Conservation (phyloP, 92 coral and sea anemone genomes). For the Epizoanthus scotinus region DNA sequence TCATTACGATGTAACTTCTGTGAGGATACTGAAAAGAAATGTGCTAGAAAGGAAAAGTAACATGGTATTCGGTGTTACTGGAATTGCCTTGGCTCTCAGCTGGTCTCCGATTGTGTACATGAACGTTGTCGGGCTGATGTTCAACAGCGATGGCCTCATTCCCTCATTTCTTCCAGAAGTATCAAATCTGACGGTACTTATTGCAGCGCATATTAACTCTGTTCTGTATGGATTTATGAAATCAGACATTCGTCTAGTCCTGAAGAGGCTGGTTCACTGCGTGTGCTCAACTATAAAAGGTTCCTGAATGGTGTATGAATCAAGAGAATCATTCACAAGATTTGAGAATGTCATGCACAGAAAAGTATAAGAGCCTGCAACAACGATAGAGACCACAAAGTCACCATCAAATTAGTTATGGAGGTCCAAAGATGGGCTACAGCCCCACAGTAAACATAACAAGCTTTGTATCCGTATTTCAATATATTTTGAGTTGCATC, state of each 20-base stretch:
- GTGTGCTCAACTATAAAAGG: too few species aligned
- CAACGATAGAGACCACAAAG: too few species aligned
- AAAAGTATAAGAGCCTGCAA: too few species aligned
- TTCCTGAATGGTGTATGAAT: too few species aligned
- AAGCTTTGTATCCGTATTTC: too few species aligned
- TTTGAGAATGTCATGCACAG: too few species aligned
- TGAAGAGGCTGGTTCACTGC: neutral
- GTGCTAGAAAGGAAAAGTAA: neutral
- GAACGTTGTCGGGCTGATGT: neutral
- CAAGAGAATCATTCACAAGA: too few species aligned
- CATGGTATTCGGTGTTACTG: neutral
- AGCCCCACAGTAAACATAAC: too few species aligned
- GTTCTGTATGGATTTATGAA: conserved; percentile 10
- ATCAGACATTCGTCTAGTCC: neutral
- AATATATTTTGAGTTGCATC: too few species aligned
- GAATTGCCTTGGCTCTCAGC: neutral
- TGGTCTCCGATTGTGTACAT: neutral
- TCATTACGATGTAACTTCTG: neutral
- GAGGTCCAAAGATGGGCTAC: too few species aligned
- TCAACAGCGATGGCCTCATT: neutral
- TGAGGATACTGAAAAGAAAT: neutral
- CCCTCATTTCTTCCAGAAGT: neutral
- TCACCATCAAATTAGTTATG: too few species aligned
- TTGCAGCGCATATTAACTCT: neutral
- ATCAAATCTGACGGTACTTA: neutral